Conservation (phyloP, 2,888 invertebrate genomes). For the Periphyllus acericola region DNA sequence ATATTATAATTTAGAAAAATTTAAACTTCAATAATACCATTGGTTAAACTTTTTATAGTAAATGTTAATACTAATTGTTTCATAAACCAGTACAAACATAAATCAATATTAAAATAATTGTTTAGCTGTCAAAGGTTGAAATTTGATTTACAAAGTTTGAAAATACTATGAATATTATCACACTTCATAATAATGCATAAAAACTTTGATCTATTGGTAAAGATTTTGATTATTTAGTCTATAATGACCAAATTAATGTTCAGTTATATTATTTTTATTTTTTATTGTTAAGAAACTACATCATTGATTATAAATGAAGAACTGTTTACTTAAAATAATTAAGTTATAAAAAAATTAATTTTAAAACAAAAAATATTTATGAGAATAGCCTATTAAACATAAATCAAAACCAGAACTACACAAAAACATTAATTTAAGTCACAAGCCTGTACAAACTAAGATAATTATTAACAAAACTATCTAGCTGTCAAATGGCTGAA, state of each 20-base stretch:
- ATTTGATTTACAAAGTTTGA: not conserved
- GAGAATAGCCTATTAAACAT: not conserved
- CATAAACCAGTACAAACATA: constrained; percentile 38
- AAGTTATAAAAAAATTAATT: not conserved
- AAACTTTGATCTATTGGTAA: not conserved
- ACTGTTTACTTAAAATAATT: not conserved
- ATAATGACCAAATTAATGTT: too few species aligned
- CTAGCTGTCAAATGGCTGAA: constrained; percentile 49
- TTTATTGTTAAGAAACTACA: too few species aligned
- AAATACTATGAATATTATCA: not conserved
- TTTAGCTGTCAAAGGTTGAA: constrained; percentile 27
- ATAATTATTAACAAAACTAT: constrained; percentile 26
- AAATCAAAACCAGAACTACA: not conserved
- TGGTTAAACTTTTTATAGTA: too few species aligned
- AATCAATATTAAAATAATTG: constrained; percentile 18
- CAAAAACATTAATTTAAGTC: not conserved
- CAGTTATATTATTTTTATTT: too few species aligned
- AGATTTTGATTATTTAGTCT: too few species aligned
- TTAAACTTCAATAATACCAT: not conserved
- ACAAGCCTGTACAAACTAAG: constrained; percentile 37
- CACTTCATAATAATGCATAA: not conserved
- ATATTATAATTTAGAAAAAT: not conserved
- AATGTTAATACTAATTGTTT: not conserved
- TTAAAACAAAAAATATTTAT: not conserved
- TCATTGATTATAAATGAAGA: too few species aligned